phyloP scores from a whole-genome alignment of 2,888 invertebrate species.

The Timandra comae region DNA sequence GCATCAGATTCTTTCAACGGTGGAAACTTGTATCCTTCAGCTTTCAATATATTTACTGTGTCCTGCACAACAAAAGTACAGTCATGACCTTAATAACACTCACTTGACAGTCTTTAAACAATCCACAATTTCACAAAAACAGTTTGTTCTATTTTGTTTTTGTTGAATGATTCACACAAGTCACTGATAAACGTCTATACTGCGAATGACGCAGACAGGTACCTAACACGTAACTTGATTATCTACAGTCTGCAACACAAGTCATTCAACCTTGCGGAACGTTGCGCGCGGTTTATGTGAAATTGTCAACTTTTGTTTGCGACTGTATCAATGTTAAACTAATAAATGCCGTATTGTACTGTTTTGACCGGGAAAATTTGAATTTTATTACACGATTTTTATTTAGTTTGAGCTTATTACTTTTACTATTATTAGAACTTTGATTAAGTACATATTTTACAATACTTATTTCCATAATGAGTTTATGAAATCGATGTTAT shows the following conservation, averaged over 20 bases:
- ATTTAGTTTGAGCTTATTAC: too few species aligned
- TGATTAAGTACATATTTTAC: too few species aligned
- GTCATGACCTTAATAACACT: conserved; percentile 2
- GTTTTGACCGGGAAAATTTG: too few species aligned
- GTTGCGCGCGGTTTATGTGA: conserved; percentile 2
- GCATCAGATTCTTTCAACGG: conserved; percentile 96
- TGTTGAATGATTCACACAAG: conserved; percentile 34
- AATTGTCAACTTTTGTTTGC: conserved; percentile 1
- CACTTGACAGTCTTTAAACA: too few species aligned
- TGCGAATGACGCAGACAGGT: conserved; percentile 18
- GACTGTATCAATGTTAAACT: too few species aligned
- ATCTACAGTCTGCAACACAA: conserved; percentile 10
- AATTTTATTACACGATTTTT: too few species aligned
- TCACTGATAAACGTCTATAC: conserved; percentile 33
- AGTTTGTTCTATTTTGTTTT: conserved; percentile 9
- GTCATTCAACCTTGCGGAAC: conserved; percentile 11
- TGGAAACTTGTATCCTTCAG: conserved; percentile 95
- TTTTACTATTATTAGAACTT: too few species aligned
- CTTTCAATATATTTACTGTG: conserved; percentile 94
- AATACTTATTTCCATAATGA: too few species aligned
- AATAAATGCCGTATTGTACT: too few species aligned
- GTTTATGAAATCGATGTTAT: too few species aligned
- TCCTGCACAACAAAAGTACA: conserved; percentile 77
- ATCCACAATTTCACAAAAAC: not conserved
- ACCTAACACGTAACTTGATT: conserved; percentile 6